These are phyloP conservation scores for Tragelaphus imberbis DNA, from an alignment of 2,113 vertebrate genomes.

Conservation along the genomic window DNA sequence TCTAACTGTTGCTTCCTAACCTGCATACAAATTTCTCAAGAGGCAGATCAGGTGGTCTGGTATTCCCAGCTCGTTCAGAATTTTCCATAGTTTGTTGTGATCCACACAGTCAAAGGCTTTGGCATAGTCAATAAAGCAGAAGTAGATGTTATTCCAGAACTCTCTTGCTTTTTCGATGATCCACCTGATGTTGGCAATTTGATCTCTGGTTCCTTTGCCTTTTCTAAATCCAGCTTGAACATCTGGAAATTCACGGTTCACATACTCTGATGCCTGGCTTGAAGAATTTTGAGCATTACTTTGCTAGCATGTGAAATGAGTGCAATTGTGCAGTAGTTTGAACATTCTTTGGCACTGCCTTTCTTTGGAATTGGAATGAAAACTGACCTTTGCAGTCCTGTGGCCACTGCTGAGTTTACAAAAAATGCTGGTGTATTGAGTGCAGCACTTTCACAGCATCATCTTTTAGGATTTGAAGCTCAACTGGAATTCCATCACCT, in stretches of 20 bases:
- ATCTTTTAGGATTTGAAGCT: not conserved
- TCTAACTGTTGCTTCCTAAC: not conserved
- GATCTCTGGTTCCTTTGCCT: not conserved
- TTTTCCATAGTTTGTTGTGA: not conserved
- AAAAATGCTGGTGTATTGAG: not conserved
- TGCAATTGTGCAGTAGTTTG: not conserved
- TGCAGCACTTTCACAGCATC: not conserved
- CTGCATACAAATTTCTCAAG: not conserved
- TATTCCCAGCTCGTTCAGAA: not conserved
- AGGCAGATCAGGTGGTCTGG: not conserved
- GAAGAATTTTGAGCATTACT: not conserved
- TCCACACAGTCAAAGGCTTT: not conserved
- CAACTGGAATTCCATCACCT: not conserved
- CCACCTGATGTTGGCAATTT: not conserved
- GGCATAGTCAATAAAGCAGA: not conserved
- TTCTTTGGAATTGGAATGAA: not conserved
- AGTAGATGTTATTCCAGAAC: not conserved
- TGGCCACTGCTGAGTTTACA: not conserved
- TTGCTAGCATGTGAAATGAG: not conserved
- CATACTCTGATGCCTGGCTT: not conserved
- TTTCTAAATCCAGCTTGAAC: not conserved
- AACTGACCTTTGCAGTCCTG: not conserved
- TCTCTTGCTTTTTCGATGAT: not conserved
- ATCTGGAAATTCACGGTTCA: not conserved
- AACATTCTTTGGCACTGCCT: not conserved